Evolutionary conservation across 2,113 vertebrate genomes (phyloP).

Genomic region (Scytalopus superciliaris): DNA sequence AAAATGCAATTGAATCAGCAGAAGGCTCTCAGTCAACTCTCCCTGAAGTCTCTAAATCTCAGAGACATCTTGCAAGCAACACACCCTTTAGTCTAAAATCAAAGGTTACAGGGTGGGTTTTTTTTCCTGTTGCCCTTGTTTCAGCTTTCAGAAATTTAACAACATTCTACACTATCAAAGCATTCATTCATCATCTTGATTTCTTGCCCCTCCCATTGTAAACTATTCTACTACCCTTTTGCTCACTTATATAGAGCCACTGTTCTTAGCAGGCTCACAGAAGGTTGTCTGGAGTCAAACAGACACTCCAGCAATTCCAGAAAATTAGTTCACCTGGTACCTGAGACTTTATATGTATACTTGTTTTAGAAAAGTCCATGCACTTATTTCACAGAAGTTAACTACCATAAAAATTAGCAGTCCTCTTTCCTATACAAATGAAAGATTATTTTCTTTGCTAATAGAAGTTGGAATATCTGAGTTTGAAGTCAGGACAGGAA

Average conservation of each 20-base stretch:
- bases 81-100: not conserved
- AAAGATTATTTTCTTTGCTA: not conserved
- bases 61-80: not conserved
- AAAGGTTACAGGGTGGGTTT: not conserved
- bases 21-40: not conserved
- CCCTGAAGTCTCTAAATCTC: not conserved
- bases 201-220: constrained; percentile 13
- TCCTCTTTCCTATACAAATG: not conserved
- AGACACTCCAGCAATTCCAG: not conserved
- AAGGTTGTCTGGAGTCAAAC: not conserved
- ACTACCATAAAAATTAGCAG: not conserved
- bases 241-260: not conserved
- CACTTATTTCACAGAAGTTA: not conserved
- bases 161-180: not conserved
- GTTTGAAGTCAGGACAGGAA: constrained; percentile 1
- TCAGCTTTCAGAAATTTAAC: constrained; percentile 1
- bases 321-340: not conserved
- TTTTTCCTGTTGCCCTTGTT: not conserved
- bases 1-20: not conserved
- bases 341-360: not conserved
- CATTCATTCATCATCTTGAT: constrained; percentile 18
- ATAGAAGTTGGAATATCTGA: not conserved
- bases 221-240: not conserved
- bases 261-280: not conserved
- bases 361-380: not conserved